Percentiles rank a stretch among this genome's conserved stretches.
These are phyloP conservation scores for Drosophila elegans DNA, from an alignment of 1,140 invertebrate species.

Conservation along the genomic window DNA sequence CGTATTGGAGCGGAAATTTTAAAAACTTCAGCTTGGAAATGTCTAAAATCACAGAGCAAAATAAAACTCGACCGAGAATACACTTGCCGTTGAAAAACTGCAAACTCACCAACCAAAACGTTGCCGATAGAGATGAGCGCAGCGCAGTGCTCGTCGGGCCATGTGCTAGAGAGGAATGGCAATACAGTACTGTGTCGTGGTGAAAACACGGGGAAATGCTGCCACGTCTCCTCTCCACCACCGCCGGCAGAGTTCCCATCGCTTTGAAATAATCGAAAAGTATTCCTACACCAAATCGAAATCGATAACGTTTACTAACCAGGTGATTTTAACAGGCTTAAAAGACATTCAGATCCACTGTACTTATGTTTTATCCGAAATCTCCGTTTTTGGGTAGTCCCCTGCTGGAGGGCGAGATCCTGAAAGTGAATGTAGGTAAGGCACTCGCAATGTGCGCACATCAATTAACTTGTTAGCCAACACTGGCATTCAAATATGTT, in stretches of 20 bases:
- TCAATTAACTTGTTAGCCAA: background rate
- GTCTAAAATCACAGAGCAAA: slow-evolving; percentile 84
- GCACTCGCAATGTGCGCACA: background rate
- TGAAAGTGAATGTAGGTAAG: slow-evolving; percentile 71
- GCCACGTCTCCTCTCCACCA: slow-evolving; percentile 63
- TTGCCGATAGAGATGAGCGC: slow-evolving; percentile 39
- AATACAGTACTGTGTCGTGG: slow-evolving; percentile 18
- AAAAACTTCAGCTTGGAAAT: slow-evolving; percentile 80
- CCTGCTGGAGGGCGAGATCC: slow-evolving; percentile 69
- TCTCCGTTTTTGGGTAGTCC: slow-evolving; percentile 70
- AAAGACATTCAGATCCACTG: background rate
- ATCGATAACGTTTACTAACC: background rate
- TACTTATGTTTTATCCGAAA: slow-evolving; percentile 77
- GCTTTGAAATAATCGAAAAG: background rate
- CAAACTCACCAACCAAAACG: slow-evolving; percentile 66
- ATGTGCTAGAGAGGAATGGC: slow-evolving; percentile 36
- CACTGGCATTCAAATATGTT: slow-evolving; percentile 8
- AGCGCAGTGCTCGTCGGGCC: slow-evolving; percentile 11
- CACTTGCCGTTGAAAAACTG: slow-evolving; percentile 81
- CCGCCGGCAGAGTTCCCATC: background rate
- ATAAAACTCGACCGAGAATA: slow-evolving; percentile 80
- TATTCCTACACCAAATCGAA: background rate
- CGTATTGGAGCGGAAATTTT: slow-evolving; percentile 78
- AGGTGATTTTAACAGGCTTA: background rate
- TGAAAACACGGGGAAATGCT: slow-evolving; percentile 55